Percentiles rank a stretch among this genome's conserved stretches.
phyloP scores from a whole-genome alignment of 2,888 invertebrate species.

The Cheilosia vernalis region DNA sequence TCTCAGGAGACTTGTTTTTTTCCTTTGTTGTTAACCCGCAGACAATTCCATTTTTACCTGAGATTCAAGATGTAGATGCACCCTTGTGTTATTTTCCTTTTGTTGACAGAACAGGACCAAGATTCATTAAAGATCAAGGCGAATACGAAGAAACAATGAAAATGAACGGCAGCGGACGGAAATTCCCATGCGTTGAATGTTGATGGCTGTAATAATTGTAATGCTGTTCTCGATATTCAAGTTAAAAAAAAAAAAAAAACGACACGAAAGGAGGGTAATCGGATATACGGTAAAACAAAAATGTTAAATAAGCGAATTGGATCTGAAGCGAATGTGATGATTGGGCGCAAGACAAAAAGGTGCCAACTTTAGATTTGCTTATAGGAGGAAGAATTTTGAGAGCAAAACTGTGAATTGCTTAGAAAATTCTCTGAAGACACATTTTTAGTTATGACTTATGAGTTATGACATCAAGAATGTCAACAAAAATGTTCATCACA shows the following conservation, averaged over 20 bases:
- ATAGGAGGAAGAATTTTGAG: too few relatives aligned
- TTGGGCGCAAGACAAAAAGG: not conserved
- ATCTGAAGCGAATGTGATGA: not conserved
- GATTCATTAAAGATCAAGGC: conserved; percentile 36
- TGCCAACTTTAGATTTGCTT: too few relatives aligned
- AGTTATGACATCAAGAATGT: too few relatives aligned
- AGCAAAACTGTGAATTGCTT: too few relatives aligned
- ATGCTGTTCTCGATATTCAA: not conserved
- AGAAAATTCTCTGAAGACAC: too few relatives aligned
- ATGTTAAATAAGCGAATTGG: not conserved
- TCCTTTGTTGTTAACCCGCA: not conserved
- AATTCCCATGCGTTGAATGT: conserved; percentile 17
- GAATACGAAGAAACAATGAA: not conserved
- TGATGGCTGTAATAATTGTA: not conserved
- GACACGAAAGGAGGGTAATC: not conserved
- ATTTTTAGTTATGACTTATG: too few relatives aligned
- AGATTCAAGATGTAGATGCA: conserved; percentile 9
- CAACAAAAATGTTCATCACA: too few relatives aligned
- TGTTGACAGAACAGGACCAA: conserved; percentile 28
- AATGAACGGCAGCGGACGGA: not conserved
- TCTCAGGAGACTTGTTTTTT: conserved; percentile 38
- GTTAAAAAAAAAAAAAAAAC: too few relatives aligned
- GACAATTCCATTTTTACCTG: conserved; percentile 31
- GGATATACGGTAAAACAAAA: not conserved
- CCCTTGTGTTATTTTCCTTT: conserved; percentile 36